A percentile compares a stretch with the other conserved stretches of the same genome.
These are phyloP conservation scores for Pantelozetes paolii DNA, from an alignment of 2,888 invertebrate species.

Conservation along the genomic window DNA sequence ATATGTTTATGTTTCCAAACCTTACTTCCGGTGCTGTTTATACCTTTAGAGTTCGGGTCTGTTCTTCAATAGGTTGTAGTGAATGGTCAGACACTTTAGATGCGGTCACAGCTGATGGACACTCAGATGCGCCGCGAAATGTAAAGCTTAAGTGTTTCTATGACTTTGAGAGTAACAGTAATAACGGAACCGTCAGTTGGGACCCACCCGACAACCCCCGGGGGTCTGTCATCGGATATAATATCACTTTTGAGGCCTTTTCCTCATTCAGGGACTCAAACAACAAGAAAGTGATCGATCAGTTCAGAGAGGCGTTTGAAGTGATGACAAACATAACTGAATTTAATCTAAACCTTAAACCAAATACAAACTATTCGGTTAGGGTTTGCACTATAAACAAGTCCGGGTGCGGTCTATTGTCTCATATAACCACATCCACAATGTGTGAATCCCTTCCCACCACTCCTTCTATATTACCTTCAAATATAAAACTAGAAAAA, in stretches of 20 bases:
- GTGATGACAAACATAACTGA: slow-evolving; percentile 40
- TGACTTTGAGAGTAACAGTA: slow-evolving; percentile 49
- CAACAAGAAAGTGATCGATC: slow-evolving; percentile 46
- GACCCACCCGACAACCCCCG: slow-evolving; percentile 67
- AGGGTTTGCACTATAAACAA: slow-evolving; percentile 53
- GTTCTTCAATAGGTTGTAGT: slow-evolving; percentile 69
- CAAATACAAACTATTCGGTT: slow-evolving; percentile 79
- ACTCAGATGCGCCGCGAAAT: slow-evolving; percentile 47
- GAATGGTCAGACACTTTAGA: slow-evolving; percentile 69
- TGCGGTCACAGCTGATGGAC: slow-evolving; percentile 76
- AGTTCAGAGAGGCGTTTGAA: slow-evolving; percentile 43
- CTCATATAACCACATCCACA: slow-evolving; percentile 48
- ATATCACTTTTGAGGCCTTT: slow-evolving; percentile 55
- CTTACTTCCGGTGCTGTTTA: slow-evolving; percentile 74
- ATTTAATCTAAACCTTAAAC: slow-evolving; percentile 49
- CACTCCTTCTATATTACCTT: slow-evolving; percentile 42
- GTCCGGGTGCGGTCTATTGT: slow-evolving; percentile 64
- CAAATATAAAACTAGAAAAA: slow-evolving; percentile 32
- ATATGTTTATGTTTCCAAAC: slow-evolving; percentile 69
- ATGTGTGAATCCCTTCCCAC: slow-evolving; percentile 65
- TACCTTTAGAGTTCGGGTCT: slow-evolving; percentile 68
- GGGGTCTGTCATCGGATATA: slow-evolving; percentile 72
- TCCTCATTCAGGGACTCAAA: slow-evolving; percentile 45
- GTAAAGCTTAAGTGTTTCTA: slow-evolving; percentile 47
- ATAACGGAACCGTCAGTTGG: slow-evolving; percentile 69